Base-by-base conservation (phyloP, 2,888 invertebrate species). In the Pollenia angustigena region DNA sequence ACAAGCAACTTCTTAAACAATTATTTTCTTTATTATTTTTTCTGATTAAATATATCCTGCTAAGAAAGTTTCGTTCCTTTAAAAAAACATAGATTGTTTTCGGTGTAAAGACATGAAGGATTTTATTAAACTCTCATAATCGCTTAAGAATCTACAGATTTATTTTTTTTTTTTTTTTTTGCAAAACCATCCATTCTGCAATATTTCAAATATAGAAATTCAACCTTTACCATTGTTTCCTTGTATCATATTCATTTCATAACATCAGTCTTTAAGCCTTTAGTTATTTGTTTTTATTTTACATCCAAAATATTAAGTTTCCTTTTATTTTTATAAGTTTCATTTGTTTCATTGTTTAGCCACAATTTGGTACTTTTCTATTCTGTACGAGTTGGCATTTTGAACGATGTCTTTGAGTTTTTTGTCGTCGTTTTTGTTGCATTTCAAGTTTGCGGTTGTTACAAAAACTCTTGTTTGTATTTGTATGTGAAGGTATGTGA, bases 201-300 rank as follows among this genome's bases (percentile, higher is more conserved):
- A 18, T 1, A 18, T 18, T 18, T 18, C 18, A 18, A 1, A 18
- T 18, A 18, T 18, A 32, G 3, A 32, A 32, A 32, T 2, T 32
- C 32, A 32, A 2, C 32, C 4, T 32, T 32, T 32, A 23, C 4
- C 32, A 32, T 32, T 66, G 2, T 79, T 74, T 74, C 44, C 72
- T 72, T 66, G 54, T 1, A 23, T 32, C 10, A 1, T 69, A n/a
- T 44, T 14, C 14, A 56, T 18, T 48, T 16, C 52, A 56, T n/a
- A 64, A 14, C 52, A 14, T 54, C 11, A n/a, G 18, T 40, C 42
- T 42, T 69, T 44, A 44, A 68, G 85, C 75, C 75, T 50, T 23
- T 16, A 72, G 76, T 72, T 81, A 60, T 85, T 81, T 81, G 46
- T 68, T 85, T 85, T 52, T 44, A 46, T 71, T 74, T 81, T 42